These are phyloP conservation scores for Tetramorium parvispinum DNA, from an alignment of 1,140 invertebrate genomes.

Conservation along the genomic window DNA sequence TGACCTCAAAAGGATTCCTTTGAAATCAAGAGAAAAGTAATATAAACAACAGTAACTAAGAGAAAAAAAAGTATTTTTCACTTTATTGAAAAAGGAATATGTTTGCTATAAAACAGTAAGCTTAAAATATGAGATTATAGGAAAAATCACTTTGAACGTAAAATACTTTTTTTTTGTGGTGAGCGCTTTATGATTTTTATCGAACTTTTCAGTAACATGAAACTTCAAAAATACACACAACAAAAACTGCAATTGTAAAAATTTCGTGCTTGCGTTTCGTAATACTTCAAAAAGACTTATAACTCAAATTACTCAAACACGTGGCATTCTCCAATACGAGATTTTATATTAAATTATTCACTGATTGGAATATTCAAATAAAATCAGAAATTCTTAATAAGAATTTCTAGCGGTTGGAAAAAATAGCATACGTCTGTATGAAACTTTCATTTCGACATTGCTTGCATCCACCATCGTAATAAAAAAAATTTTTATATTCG, in stretches of 20 bases:
- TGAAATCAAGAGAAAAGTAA: too few species aligned
- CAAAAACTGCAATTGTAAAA: conserved; percentile 2
- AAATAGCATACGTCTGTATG: neutral
- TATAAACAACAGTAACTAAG: too few species aligned
- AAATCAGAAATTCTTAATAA: neutral
- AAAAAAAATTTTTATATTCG: neutral
- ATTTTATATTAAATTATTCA: neutral
- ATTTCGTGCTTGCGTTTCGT: neutral
- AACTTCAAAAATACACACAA: neutral
- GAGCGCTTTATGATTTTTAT: neutral
- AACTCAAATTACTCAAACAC: neutral
- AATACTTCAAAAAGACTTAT: neutral
- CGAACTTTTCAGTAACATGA: neutral
- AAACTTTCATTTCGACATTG: neutral
- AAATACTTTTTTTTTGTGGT: too few species aligned
- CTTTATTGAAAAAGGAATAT: too few species aligned
- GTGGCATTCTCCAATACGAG: neutral
- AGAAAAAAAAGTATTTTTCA: too few species aligned
- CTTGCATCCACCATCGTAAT: neutral
- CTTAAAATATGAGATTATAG: too few species aligned
- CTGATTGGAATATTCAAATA: neutral
- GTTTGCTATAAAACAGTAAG: too few species aligned
- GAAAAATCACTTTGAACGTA: too few species aligned
- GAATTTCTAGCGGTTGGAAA: neutral
- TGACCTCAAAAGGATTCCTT: too few species aligned